Evolutionary conservation across 1,140 invertebrate genomes (phyloP), one percentile per base, ranked within the genome.

Genomic region (Drosophila chauvacae): DNA sequence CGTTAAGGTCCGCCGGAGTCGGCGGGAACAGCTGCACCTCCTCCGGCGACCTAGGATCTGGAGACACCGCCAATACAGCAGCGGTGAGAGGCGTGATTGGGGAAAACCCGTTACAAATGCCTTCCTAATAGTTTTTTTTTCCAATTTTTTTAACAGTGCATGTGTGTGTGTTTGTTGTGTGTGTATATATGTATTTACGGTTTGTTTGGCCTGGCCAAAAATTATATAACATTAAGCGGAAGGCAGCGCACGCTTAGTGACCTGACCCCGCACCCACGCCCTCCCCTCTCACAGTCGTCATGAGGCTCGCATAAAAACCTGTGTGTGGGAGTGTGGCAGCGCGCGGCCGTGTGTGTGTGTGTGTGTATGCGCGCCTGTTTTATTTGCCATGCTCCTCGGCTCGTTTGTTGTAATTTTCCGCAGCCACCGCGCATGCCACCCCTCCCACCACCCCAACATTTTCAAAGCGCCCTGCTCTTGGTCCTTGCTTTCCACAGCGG

Each of bases 181-280:
- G 23, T 44, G 35, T 30, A 11, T 35, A n/a, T 73, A 41, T 61
- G 44, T 61, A 44, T 53, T 77, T 47, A 42, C 35, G 23, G 50
- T 66, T 80, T 57, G 47, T 64, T 63, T 61, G 57, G 30, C 47
- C 41, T 60, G 56, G 47, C 68, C 57, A 73, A 73, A 73, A 73
- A 74, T 74, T 74, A 81, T 77, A 76, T 61, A 65, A 42, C 55
- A 59, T 69, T 79, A 64, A 53, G 51, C 50, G 47, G 45, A 56
- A 41, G 69, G 51, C 72, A 84, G 69, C 70, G 75, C 80, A 79
- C 69, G 74, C 80, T 79, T 82, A 61, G 64, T 82, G 69, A 69
- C 80, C 58, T 64, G 63, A 42, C 55, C 61, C n/a, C 44, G 28
- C 18, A 37, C 41, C 35, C 37, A 28, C 57, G 39, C 65, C 48